Evolutionary conservation across 1,140 invertebrate species (phyloP), one percentile per base, ranked within the genome.

Genomic region (Hylaeus anthracinus): DNA sequence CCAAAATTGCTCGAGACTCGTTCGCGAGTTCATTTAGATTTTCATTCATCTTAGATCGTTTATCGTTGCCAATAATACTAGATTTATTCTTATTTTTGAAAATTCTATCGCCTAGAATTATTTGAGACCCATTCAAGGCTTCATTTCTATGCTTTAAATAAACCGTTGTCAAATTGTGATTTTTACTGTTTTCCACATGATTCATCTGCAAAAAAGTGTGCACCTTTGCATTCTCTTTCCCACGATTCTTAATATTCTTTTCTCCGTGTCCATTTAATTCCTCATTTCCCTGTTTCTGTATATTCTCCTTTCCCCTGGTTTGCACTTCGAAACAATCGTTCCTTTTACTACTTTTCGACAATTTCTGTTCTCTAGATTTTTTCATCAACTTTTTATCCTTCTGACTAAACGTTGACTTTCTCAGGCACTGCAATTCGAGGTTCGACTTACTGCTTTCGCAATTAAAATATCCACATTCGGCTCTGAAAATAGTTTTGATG

Each of bases 401-500:
- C 3, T 5, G 39, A n/a, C 48, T 66, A 3, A 63, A 1, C 9
- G 15, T 1, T 48, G 12, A 2, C 10, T 69, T 26, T 1, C 5
- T 48, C 12, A 26, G 6, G 6, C 56, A 26, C 0, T 9, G 43
- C 5, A 15, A 45, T 55, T 41, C 66, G 14, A 63, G n/a, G 8
- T 55, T 72, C 4, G 48, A 43, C 4, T 55, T 64, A 8, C 48
- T 60, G 3, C 3, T 55, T 5, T 15, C 65, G 1, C 14, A 15
- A 10, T 60, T 15, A 8, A 63, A 72, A 41, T 48, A 5, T 2
- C 3, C 0, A 4, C 15, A 9, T 51, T 76, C 65, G 12, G 64
- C 39, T 8, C n/a, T 14, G 37, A 76, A 60, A 2, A 79, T 72
- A 0, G 67, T 71, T 5, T 77, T 3, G 2, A 81, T n/a, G 15